Percentiles rank a stretch among this genome's conserved stretches.
These are phyloP conservation scores for Ochlodes sylvanus DNA, from an alignment of 2,888 invertebrate species.

Conservation along the genomic window DNA sequence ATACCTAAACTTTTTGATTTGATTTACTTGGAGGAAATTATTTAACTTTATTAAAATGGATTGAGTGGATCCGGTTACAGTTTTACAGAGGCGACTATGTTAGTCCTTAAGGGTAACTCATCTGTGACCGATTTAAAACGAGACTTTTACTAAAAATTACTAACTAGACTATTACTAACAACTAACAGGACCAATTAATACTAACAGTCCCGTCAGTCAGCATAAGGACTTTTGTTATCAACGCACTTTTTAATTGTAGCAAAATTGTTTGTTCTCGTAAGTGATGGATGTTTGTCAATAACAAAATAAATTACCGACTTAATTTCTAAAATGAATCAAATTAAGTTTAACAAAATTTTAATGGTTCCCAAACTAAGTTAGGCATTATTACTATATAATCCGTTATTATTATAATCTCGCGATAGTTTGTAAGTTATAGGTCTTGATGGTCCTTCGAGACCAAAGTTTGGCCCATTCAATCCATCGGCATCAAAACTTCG, in stretches of 20 bases:
- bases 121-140: too few relatives aligned
- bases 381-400: conserved; percentile 15
- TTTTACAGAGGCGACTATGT: too few relatives aligned
- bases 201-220: too few relatives aligned
- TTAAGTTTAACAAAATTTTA: background rate
- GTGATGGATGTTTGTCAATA: too few relatives aligned
- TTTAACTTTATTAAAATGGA: background rate
- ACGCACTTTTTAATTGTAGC: too few relatives aligned
- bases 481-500: conserved; percentile 40
- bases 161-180: too few relatives aligned
- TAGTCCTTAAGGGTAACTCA: too few relatives aligned
- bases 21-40: conserved; percentile 9
- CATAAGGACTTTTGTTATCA: too few relatives aligned
- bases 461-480: conserved; percentile 41
- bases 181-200: too few relatives aligned
- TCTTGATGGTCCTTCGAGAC: conserved; percentile 33
- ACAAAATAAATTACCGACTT: background rate
- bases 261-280: too few relatives aligned
- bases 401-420: conserved; percentile 15
- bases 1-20: conserved; percentile 9
- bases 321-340: background rate
- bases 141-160: too few relatives aligned
- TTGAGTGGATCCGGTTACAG: too few relatives aligned
- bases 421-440: conserved; percentile 27
- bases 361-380: background rate